Evolutionary conservation across 1,140 invertebrate genomes (phyloP), one percentile per base, ranked within the genome.

Genomic region (Eriocheir sinensis): DNA sequence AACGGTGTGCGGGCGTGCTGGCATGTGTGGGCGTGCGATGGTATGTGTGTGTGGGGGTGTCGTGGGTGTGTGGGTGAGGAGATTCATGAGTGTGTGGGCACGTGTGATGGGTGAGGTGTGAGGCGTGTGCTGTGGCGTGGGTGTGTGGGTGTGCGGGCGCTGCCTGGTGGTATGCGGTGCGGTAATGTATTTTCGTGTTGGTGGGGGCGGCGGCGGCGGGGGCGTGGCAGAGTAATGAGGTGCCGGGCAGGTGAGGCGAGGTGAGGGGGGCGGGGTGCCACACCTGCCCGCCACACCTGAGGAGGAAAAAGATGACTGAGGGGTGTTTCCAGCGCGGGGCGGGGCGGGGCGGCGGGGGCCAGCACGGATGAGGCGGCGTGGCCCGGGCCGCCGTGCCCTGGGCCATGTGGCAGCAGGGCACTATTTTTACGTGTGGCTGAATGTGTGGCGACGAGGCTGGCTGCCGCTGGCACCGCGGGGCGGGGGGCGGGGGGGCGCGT

Each of bases 391-490:
- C 53, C 8, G 88, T 34, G 36, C 32, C 0, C 9, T 6, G 27
- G 0, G 34, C 48, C 32, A 79, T 41, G 48, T 83, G 36, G 36
- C 48, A 72, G 48, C 36, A 40, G 38, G 30, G 60, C 34, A 79
- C 79, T 81, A 81, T 92, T 92, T 92, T 92, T 48, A 81, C 40
- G 17, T 72, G 81, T 15, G 12, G 30, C n/a, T 41, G 79, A 30
- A 93, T 86, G 41, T 53, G 36, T 44, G 60, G 91, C 91, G 32
- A 38, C 89, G 89, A 53, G 48, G 60, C 32, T n/a, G 17, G 34
- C 36, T 15, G 17, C 44, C 38, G 48, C 89, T 93, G 91, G 79
- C 80, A 53, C 36, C 12, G 38, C 12, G 17, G 34, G 91, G 80
- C 40, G n/a, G 15, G 21, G 41, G 80, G 80, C 41, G 60, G 40